Evolutionary conservation across 2,888 invertebrate genomes (phyloP), one percentile per base, ranked within the genome.

Genomic region (Blastobasis adustella): DNA sequence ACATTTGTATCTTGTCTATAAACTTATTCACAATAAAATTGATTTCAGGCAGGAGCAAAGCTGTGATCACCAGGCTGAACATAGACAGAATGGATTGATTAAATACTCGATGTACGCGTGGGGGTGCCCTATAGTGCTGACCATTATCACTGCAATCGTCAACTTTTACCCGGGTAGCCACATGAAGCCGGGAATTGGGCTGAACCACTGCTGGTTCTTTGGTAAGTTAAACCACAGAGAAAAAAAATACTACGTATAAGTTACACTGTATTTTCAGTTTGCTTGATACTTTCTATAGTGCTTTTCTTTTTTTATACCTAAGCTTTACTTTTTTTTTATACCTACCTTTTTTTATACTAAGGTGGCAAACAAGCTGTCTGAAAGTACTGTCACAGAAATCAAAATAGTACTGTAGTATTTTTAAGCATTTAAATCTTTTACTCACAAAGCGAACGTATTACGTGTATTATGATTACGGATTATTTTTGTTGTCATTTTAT

Each of bases 181-280:
- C 51, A 52, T 79, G 5, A 89, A 83, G 53, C 92, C 93, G 0
- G 88, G 90, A n/a, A 90, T 93, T 42, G 93, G 92, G 4, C 76
- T 89, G n/a, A 66, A 64, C 9, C 80, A 73, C 47, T 94, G 94
- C 71, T 94, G 93, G 93, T 93, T 94, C 68, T 74, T 78, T 55
- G 83, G 93, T 93, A 69, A 73, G 70, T 63, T 23, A 23, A 23
- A 23, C 23, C 23, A 23, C 23, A 23, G 23, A 23, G 23, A 23
- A 23, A 23, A n/a, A 23, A 23, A 23, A 23, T 23, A 23, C 23
- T 23, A 23, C 23, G 23, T 23, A 23, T 23, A 23, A 23, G 23
- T 23, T 23, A 23, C 23, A 23, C 23, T 23, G 23, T 23, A 23
- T 23, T 23, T 23, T 23, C 3, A 23, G 23, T 23, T 23, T 23